Percentiles rank a stretch among this genome's conserved stretches.
Conservation (phyloP, 2,797 vertebrate species). For the Sebastiscus tertius region DNA sequence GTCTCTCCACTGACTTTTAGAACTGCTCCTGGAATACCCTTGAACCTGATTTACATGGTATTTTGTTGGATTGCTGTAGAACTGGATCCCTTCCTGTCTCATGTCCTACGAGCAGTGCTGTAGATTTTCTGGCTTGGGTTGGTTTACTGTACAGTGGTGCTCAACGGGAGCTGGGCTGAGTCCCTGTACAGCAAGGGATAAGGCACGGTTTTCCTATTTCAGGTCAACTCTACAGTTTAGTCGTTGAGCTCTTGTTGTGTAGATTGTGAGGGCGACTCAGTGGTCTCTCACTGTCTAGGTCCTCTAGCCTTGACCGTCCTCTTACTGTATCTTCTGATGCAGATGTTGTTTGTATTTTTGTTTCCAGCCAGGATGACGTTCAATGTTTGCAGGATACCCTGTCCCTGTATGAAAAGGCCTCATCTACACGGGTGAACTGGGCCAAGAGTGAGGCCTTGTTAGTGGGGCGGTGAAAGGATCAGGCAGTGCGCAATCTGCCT, state of each 20-base stretch:
- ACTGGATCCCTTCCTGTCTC: neutral
- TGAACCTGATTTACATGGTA: neutral
- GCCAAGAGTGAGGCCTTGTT: neutral
- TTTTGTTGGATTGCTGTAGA: neutral
- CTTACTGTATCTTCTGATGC: neutral
- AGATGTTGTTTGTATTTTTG: neutral
- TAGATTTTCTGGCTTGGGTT: neutral
- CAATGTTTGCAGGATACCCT: neutral
- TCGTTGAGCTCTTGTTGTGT: neutral
- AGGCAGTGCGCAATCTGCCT: neutral
- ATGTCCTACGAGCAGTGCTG: neutral
- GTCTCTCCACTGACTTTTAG: neutral
- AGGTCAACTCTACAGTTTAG: neutral
- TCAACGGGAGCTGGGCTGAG: neutral
- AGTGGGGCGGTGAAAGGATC: neutral
- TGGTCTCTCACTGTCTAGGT: neutral
- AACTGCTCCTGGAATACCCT: neutral
- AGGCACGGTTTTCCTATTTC: neutral
- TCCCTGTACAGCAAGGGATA: neutral
- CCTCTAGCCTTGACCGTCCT: neutral
- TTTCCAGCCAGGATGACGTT: neutral
- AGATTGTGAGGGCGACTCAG: neutral
- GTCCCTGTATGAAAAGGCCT: neutral
- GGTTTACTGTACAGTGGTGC: neutral
- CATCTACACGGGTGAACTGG: neutral